Evolutionary conservation across 53 echinoderm and acorn worm genomes (phyloP), one percentile per base, ranked within the genome.

Genomic region (Patiria pectinifera): DNA sequence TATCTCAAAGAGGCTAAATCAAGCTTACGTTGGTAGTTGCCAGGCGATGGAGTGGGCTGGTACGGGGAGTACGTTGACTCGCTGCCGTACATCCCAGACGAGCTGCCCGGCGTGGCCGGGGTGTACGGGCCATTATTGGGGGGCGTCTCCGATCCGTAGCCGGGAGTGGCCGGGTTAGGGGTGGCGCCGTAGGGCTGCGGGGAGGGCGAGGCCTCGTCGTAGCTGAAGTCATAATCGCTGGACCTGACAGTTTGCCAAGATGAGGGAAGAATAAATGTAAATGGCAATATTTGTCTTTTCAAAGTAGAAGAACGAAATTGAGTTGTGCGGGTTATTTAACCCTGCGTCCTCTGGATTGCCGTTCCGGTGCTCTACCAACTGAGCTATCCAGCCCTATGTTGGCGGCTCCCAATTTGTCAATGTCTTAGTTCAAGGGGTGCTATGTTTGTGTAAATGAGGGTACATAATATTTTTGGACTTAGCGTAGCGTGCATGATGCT

Each of bases 11-110:
- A 23, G 24, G 11, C 74, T 18, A 10, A 74, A 3, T 74, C 0
- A 10, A 15, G 93, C 96, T 94, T 89, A 99, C 99, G 93, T 92
- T 99, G 99, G 82, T 97, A 99, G 85, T 96, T 96, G 16, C 91
- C 91, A 0, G 97, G 99, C 0, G 96, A 92, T 26, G 95, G 96
- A 13, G 96, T 95, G 7, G 95, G 96, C 45, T 94, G 96, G 62
- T 97, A 97, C 1, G 99, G 99, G 3, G 97, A 97, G 94, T 97
- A 97, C 9, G 95, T 96, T 3, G 96, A 95, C 43, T 99, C 99
- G 43, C 99, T 99, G 9, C 97, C 96, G 53, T 98, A 98, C 96
- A 98, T 97, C 80, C 95, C 96, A 0, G 98, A 96, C 15, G 95
- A 86, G 78, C 95, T 94, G 26, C 95, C 97, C 2, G 97, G 97